Evolutionary conservation across 2,113 vertebrate species (phyloP), one percentile per base, ranked within the genome.

Genomic region (Sceloporus tristichus): DNA sequence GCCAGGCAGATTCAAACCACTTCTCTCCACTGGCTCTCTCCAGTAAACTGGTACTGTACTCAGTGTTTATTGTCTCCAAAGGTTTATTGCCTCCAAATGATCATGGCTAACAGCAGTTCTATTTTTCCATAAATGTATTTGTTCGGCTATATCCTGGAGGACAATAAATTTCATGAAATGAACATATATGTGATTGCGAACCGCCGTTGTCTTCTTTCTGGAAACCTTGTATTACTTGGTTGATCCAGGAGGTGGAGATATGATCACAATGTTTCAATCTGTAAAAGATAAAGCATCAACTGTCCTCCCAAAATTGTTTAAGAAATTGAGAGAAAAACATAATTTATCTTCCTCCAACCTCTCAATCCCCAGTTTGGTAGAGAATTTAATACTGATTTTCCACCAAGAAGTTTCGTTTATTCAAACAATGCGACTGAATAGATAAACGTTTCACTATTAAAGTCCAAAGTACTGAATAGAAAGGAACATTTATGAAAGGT

Each of bases 161-260:
- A 62, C 59, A 62, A 62, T 62, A 62, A 2, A 4, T 62, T 62
- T 18, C 59, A 14, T 62, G 59, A 62, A 62, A 18, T 3, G 3
- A 18, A 62, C 18, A 18, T 62, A 62, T 4, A 14, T 62, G 59
- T 62, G 59, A 62, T 14, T 48, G 48, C 5, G 48, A 48, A 62
- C 59, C 13, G 16, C 11, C 16, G 2, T 11, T 71, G 68, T 29
- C 27, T 29, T 70, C 8, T 71, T 27, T 29, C 27, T 27, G 68
- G 53, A 56, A 40, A 81, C 40, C 21, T 27, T 59, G 78, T 11
- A 54, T 29, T 53, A 54, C 62, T 77, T 25, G 13, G 34, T 25
- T 40, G 18, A 42, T 6, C n/a, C 84, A 82, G 34, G 77, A 82
- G 79, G 5, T 81, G 88, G 84, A 7, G 71, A 81, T 53, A 29